phyloP scores from a whole-genome alignment of 2,797 vertebrate species.

The Brachyrhaphis roseni region DNA sequence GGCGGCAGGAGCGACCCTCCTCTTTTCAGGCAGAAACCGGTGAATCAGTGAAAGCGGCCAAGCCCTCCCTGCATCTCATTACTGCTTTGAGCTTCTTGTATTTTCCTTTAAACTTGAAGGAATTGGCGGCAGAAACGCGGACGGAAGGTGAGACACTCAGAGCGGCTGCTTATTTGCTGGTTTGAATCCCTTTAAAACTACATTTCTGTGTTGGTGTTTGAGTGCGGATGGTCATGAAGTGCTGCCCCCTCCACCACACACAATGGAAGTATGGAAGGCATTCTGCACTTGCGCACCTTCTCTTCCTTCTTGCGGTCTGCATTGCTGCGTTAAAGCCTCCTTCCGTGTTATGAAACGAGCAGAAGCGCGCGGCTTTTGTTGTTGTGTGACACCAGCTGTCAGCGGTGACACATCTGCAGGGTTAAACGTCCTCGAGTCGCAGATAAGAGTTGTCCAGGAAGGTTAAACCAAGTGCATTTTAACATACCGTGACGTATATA shows the following conservation, averaged over 20 bases:
- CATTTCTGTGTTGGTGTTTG: slow-evolving; percentile 4
- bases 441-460: not conserved
- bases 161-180: not conserved
- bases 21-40: slow-evolving; percentile 35
- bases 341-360: slow-evolving; percentile 26
- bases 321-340: slow-evolving; percentile 39
- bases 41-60: slow-evolving; percentile 53
- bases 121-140: slow-evolving; percentile 24
- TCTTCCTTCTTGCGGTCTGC: slow-evolving; percentile 42
- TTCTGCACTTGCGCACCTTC: slow-evolving; percentile 35
- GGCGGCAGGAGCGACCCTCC: slow-evolving; percentile 46
- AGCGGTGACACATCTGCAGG: slow-evolving; percentile 23
- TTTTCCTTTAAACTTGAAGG: slow-evolving; percentile 21
- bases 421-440: slow-evolving; percentile 13
- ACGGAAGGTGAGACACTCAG: slow-evolving; percentile 61
- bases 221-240: slow-evolving; percentile 39
- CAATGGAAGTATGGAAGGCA: slow-evolving; percentile 56
- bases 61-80: slow-evolving; percentile 36
- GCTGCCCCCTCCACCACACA: slow-evolving; percentile 37
- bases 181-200: slow-evolving; percentile 21
- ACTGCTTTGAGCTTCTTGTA: slow-evolving; percentile 18
- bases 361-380: not conserved
- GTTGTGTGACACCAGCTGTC: not conserved
- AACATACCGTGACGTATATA: not conserved
- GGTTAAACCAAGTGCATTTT: slow-evolving; percentile 28